Evolutionary conservation across 2,888 invertebrate genomes (phyloP).

Genomic region (Aporophyla nigra): DNA sequence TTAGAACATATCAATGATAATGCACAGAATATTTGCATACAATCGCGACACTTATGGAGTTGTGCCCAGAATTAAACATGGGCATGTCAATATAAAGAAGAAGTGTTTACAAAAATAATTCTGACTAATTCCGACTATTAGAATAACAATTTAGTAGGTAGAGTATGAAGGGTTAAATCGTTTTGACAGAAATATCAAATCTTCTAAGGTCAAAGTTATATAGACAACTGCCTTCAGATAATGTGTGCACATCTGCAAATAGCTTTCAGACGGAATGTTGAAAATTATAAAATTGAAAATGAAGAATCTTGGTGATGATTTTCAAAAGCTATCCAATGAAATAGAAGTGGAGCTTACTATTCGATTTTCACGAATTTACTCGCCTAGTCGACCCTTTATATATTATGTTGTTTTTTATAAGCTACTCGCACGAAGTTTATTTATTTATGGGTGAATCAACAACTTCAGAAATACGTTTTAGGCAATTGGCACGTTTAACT

Average conservation of each 20-base stretch:
- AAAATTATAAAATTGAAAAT: not conserved
- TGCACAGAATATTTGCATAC: constrained; percentile 73
- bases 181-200: not conserved
- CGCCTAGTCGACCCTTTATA: too few species aligned
- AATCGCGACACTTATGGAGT: constrained; percentile 69
- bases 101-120: constrained; percentile 25
- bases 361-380: too few species aligned
- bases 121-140: constrained; percentile 6
- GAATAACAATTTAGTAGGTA: not conserved
- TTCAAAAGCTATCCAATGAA: not conserved
- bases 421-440: too few species aligned
- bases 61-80: constrained; percentile 64
- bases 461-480: too few species aligned
- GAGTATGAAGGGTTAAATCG: not conserved
- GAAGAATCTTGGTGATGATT: not conserved
- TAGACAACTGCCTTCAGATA: not conserved
- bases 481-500: too few species aligned
- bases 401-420: too few species aligned
- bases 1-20: constrained; percentile 49
- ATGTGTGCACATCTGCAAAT: not conserved
- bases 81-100: constrained; percentile 25
- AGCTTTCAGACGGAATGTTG: not conserved
- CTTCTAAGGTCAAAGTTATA: not conserved
- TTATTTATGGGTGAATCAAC: too few species aligned
- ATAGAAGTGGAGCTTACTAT: not conserved